Evolutionary conservation across 2,888 invertebrate genomes (phyloP).

Genomic region (Chrysina gloriosa): DNA sequence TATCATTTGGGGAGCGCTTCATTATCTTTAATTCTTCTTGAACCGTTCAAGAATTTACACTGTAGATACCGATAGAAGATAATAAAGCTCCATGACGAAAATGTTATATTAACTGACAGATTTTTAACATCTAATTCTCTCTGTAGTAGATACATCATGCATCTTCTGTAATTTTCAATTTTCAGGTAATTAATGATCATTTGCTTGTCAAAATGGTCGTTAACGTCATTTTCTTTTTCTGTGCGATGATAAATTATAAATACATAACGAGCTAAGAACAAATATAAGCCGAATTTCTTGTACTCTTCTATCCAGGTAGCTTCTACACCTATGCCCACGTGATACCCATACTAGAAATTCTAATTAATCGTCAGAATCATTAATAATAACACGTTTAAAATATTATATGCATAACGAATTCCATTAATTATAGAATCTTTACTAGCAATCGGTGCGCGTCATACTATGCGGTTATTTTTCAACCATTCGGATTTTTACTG

Average conservation of each 20-base stretch:
- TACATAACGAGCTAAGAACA: no score
- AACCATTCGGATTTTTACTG: constrained; percentile 1
- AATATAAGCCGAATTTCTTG: neutral
- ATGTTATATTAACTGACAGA: no score
- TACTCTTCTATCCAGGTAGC: neutral
- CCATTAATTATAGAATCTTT: constrained; percentile 7
- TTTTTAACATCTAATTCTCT: no score
- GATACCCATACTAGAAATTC: neutral
- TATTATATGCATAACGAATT: neutral
- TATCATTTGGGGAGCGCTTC: no score
- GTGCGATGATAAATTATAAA: no score
- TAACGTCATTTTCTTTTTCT: neutral
- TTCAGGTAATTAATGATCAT: neutral
- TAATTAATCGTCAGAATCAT: constrained; percentile 14
- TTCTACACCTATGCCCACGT: neutral
- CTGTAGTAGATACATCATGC: no score
- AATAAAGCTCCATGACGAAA: no score
- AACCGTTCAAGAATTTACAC: no score
- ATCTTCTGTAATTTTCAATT: no score
- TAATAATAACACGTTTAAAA: neutral
- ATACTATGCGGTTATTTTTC: neutral
- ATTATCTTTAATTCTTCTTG: no score
- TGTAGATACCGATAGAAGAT: no score
- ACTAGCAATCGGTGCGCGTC: neutral
- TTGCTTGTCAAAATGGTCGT: neutral